Evolutionary conservation across 2,797 vertebrate species (phyloP).

Genomic region (Sebastes vulpes): DNA sequence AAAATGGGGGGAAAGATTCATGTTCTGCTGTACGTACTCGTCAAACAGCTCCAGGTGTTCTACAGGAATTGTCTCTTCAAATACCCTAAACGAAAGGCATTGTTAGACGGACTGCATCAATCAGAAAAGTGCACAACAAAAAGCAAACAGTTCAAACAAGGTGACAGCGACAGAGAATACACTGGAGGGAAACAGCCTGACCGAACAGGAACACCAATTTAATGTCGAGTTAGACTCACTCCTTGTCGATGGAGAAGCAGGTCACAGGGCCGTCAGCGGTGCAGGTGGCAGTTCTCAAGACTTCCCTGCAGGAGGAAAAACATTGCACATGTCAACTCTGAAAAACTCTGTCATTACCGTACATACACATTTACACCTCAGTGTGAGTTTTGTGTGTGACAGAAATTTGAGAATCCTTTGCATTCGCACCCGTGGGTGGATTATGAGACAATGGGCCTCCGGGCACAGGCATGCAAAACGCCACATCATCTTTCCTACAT

Average conservation of each 20-base stretch:
- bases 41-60: slow-evolving; percentile 88
- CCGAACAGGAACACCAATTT: neutral
- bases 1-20: neutral
- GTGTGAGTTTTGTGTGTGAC: neutral
- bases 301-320: slow-evolving; percentile 74
- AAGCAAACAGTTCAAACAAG: neutral
- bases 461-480: too few species aligned
- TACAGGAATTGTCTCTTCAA: slow-evolving; percentile 88
- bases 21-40: slow-evolving; percentile 74
- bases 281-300: slow-evolving; percentile 87
- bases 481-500: too few species aligned
- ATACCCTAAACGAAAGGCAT: slow-evolving; percentile 75
- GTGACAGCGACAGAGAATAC: neutral
- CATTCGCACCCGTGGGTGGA: neutral
- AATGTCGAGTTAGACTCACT: slow-evolving; percentile 77
- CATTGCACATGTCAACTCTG: neutral
- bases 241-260: slow-evolving; percentile 89
- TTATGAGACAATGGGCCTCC: too few species aligned
- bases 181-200: neutral
- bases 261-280: slow-evolving; percentile 86
- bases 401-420: neutral
- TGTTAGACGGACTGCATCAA: neutral
- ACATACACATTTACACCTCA: neutral
- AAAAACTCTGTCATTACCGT: neutral
- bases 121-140: neutral